These are phyloP conservation scores for Pteropus alecto DNA, from an alignment of 2,113 vertebrate genomes.

Conservation along the genomic window DNA sequence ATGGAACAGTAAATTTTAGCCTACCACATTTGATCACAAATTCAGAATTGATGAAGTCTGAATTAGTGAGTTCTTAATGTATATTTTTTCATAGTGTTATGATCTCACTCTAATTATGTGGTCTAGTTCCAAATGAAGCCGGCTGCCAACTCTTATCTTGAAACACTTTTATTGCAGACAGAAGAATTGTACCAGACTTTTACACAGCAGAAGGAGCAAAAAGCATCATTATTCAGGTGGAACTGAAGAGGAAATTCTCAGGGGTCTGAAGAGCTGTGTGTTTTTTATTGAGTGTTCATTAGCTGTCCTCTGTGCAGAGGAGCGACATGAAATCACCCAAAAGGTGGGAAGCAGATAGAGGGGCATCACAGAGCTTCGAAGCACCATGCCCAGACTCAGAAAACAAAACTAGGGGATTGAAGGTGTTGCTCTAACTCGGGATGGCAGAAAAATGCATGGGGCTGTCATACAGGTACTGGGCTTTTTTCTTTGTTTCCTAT, in stretches of 20 bases:
- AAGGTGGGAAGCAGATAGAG: not conserved
- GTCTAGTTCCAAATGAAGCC: conserved; percentile 13
- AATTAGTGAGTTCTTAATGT: conserved; percentile 33
- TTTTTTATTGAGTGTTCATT: conserved; percentile 17
- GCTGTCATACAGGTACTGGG: not conserved
- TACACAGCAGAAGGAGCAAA: not conserved
- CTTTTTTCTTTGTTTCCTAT: not conserved
- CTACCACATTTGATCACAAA: not conserved
- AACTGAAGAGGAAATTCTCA: conserved; percentile 1
- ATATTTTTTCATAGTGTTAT: conserved; percentile 7
- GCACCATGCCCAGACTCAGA: not conserved
- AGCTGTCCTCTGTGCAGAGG: not conserved
- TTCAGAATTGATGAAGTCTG: not conserved
- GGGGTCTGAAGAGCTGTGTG: not conserved
- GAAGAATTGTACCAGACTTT: not conserved
- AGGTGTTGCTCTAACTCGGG: not conserved
- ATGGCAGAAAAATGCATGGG: not conserved
- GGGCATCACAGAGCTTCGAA: not conserved
- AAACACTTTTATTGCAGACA: not conserved
- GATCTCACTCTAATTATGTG: not conserved
- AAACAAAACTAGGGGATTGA: not conserved
- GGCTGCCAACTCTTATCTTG: not conserved
- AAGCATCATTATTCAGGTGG: conserved; percentile 32
- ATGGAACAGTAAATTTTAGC: not conserved
- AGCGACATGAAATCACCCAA: not conserved